Evolutionary conservation across 1,140 invertebrate genomes (phyloP).

Genomic region (Calliopsis andreniformis): DNA sequence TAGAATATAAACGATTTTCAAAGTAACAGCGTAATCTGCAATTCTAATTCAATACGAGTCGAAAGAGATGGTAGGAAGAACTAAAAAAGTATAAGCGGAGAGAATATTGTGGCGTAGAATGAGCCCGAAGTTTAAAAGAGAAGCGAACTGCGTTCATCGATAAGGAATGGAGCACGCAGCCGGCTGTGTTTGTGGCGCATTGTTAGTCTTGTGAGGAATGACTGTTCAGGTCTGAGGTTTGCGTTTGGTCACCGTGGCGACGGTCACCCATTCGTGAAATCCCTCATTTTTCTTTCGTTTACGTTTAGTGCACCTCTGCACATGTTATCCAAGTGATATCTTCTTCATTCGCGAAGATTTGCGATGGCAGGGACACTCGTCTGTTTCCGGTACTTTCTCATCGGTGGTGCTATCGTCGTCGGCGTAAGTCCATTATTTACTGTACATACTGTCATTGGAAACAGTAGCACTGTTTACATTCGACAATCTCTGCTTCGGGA

Average conservation of each 20-base stretch:
- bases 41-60: neutral
- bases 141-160: neutral
- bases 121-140: too few relatives aligned
- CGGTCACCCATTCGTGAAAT: constrained; percentile 4
- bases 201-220: constrained; percentile 16
- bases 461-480: neutral
- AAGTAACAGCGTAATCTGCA: neutral
- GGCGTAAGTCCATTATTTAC: constrained; percentile 67
- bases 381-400: constrained; percentile 70
- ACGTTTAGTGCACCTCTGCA: neutral
- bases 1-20: neutral
- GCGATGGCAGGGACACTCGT: constrained; percentile 60
- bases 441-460: neutral
- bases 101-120: neutral
- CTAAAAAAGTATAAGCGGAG: neutral
- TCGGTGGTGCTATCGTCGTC: constrained; percentile 66
- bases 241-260: constrained; percentile 55
- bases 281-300: neutral
- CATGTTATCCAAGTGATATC: constrained; percentile 20
- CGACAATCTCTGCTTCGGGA: neutral
- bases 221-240: constrained; percentile 15
- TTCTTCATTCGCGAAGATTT: constrained; percentile 31
- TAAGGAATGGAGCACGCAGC: neutral
- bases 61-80: neutral
- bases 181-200: neutral